Evolutionary conservation across 2,888 invertebrate species (phyloP).

Genomic region (Euphydryas editha): DNA sequence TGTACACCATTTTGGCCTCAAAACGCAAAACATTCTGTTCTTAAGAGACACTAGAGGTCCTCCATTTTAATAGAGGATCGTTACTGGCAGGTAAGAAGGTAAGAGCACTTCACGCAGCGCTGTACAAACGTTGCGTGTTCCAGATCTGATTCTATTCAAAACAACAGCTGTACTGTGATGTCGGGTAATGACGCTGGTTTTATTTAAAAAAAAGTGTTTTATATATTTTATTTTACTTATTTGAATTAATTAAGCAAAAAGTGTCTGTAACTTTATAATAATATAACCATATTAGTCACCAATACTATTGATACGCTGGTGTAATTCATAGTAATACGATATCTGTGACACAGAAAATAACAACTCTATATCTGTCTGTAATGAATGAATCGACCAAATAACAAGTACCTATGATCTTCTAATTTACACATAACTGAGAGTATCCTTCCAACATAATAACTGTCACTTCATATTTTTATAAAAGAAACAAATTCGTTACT

Average conservation of each 20-base stretch:
- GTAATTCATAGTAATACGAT: no score
- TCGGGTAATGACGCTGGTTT: slow-evolving; percentile 12
- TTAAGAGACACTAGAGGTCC: slow-evolving; percentile 22
- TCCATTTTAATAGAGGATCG: slow-evolving; percentile 30
- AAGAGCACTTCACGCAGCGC: slow-evolving; percentile 31
- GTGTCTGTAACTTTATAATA: no score
- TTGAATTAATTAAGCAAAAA: neutral
- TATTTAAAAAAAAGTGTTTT: neutral
- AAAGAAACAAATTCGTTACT: no score
- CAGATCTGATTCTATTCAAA: slow-evolving; percentile 33
- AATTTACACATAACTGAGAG: no score
- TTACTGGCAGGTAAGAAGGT: slow-evolving; percentile 37
- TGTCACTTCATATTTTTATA: no score
- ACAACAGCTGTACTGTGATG: slow-evolving; percentile 16
- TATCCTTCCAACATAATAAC: no score
- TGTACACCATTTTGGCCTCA: slow-evolving; percentile 17
- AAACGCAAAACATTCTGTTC: slow-evolving; percentile 35
- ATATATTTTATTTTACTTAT: neutral
- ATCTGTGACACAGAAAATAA: no score
- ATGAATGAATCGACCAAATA: no score
- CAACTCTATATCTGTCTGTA: no score
- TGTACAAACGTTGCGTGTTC: slow-evolving; percentile 30
- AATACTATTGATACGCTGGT: no score
- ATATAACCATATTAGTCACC: no score
- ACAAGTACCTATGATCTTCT: no score